Percentiles rank a stretch among this genome's conserved stretches.
These are phyloP conservation scores for Deroplatys truncata DNA, from an alignment of 2,888 invertebrate genomes.

Conservation along the genomic window DNA sequence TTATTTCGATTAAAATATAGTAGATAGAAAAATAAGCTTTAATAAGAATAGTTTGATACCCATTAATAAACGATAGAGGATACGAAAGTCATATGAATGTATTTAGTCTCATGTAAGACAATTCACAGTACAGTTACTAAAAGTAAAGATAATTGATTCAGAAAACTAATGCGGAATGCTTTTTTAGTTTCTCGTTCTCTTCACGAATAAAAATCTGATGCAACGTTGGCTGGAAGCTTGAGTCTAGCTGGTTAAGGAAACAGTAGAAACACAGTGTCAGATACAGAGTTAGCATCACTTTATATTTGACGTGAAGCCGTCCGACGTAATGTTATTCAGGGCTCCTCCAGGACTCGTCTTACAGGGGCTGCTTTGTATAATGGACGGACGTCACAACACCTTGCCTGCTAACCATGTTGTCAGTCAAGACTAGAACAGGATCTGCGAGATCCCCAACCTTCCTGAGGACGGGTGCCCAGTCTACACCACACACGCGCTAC, in stretches of 20 bases:
- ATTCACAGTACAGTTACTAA: too few species aligned
- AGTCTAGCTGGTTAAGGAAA: background rate
- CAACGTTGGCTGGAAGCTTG: background rate
- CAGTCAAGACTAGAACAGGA: background rate
- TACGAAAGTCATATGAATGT: too few species aligned
- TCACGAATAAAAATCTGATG: background rate
- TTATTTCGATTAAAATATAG: too few species aligned
- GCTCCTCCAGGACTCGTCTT: background rate
- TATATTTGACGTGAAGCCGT: background rate
- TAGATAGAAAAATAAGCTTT: too few species aligned
- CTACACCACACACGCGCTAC: too few species aligned
- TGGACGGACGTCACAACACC: background rate
- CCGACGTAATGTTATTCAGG: background rate
- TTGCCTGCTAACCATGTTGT: background rate
- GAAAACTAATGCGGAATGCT: too few species aligned
- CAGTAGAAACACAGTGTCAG: background rate
- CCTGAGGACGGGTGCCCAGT: too few species aligned
- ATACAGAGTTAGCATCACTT: background rate
- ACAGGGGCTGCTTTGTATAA: background rate
- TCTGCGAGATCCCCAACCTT: background rate
- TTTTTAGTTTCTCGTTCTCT: too few species aligned
- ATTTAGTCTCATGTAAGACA: too few species aligned
- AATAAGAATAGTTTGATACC: too few species aligned
- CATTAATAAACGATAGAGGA: too few species aligned
- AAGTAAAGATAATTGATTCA: too few species aligned